Percentiles rank a stretch among this genome's conserved stretches.
phyloP scores from a whole-genome alignment of 37 sponge, comb jelly and placozoan species.

The Aplysina aerophoba region DNA sequence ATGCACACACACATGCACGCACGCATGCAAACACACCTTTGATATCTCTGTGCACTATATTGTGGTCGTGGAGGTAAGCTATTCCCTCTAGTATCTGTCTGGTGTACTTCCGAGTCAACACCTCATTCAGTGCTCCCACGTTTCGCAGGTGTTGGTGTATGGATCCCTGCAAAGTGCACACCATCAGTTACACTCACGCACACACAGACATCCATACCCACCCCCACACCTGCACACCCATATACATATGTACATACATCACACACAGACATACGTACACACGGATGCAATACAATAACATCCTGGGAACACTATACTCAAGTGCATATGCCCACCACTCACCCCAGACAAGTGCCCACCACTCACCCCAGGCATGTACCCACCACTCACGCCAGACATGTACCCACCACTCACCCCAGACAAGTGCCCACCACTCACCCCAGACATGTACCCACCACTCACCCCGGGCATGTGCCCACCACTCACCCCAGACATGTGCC shows the following conservation, averaged over 20 bases:
- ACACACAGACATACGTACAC: background rate
- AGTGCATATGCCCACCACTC: no score
- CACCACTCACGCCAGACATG: no score
- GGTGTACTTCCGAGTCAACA: conserved; percentile 84
- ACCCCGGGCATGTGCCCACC: no score
- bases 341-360: no score
- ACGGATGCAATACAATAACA: no score
- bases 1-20: background rate
- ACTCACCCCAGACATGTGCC: no score
- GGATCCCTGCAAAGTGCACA: conserved; percentile 69
- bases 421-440: no score
- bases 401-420: no score
- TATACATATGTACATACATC: background rate
- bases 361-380: no score
- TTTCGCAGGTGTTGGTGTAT: conserved; percentile 76
- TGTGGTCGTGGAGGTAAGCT: conserved; percentile 84
- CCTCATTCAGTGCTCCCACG: conserved; percentile 85
- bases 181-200: conserved; percentile 9
- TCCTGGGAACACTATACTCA: no score
- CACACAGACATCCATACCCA: conserved; percentile 40
- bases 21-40: conserved; percentile 61
- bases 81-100: conserved; percentile 90
- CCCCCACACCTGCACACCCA: background rate
- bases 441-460: no score
- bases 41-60: conserved; percentile 91